Base-by-base conservation (phyloP, 2,113 vertebrate species). In the Pterocles burchelli region DNA sequence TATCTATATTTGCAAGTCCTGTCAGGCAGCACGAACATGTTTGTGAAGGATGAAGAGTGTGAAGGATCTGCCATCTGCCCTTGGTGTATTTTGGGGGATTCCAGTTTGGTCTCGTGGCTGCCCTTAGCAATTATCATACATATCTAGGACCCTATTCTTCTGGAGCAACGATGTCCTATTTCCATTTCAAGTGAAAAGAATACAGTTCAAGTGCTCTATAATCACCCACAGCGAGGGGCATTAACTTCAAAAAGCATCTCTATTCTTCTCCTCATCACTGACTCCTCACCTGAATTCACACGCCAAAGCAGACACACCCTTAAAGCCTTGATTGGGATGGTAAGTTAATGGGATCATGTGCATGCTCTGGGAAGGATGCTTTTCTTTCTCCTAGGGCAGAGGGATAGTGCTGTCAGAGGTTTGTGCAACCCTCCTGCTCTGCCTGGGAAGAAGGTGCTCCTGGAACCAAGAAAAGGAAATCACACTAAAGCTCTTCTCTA, bases 21-120 rank as follows among this genome's bases (percentile, higher is more conserved):
- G 48, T 7, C 22, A 2, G 29, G 18, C 58, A 67, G 19, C 10
- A 58, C n/a, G 26, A 54, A 26, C 19, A 15, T n/a, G 7, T 43
- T 49, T 31, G 26, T 5, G 17, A 21, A 21, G 18, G 20, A 46
- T 36, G 54, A 61, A 18, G 22, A 17, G 4, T 1, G 0, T 2
- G 13, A 7, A 34, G 38, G 19, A 57, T 33, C 55, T 51, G 11
- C 9, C 7, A 29, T 13, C 48, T 19, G 13, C 3, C 3, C 4
- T 15, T 3, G 1, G 8, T 15, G n/a, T 5, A 5, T 68, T 68
- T 80, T 31, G 29, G 36, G 45, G 8, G 6, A 20, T 34, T n/a
- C 38, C 5, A 20, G 33, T 20, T 20, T 20, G 34, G 16, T 67
- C 19, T n/a, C 41, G 17, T 29, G 18, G 21, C 54, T 86, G 70